These are phyloP conservation scores for Phalacrocorax brasilianus DNA, from an alignment of 2,113 vertebrate genomes.

Conservation along the genomic window DNA sequence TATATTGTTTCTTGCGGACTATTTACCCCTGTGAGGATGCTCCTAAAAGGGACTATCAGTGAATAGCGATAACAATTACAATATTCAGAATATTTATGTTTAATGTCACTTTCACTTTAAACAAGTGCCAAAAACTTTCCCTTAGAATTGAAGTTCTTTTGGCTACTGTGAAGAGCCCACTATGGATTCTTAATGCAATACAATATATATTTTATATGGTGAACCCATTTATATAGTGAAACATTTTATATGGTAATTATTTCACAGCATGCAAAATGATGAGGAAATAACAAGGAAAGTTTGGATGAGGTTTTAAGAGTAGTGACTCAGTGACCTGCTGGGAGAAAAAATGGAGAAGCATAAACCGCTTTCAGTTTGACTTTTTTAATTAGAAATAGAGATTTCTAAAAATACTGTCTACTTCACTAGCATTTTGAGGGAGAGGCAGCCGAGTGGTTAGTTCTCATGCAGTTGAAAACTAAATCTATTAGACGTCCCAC, in stretches of 20 bases:
- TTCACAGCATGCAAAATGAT: conserved; percentile 5
- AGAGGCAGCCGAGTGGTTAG: background rate
- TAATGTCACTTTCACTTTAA: background rate
- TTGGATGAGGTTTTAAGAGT: background rate
- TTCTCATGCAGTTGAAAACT: background rate
- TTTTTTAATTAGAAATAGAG: background rate
- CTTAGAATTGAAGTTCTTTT: background rate
- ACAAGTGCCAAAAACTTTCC: background rate
- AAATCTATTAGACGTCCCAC: background rate
- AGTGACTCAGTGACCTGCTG: background rate
- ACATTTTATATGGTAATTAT: background rate
- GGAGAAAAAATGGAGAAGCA: background rate
- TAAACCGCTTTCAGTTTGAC: background rate
- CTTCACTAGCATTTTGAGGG: background rate
- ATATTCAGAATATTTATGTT: background rate
- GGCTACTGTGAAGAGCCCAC: background rate
- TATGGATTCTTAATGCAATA: background rate
- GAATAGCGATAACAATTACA: background rate
- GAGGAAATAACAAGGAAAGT: background rate
- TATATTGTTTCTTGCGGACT: background rate
- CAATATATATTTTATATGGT: background rate
- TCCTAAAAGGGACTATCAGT: background rate
- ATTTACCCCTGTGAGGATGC: background rate
- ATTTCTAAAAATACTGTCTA: background rate
- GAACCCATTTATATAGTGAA: background rate